Evolutionary conservation across 2,797 vertebrate species (phyloP), one percentile per base, ranked within the genome.

Genomic region (Cossypha polioptera): DNA sequence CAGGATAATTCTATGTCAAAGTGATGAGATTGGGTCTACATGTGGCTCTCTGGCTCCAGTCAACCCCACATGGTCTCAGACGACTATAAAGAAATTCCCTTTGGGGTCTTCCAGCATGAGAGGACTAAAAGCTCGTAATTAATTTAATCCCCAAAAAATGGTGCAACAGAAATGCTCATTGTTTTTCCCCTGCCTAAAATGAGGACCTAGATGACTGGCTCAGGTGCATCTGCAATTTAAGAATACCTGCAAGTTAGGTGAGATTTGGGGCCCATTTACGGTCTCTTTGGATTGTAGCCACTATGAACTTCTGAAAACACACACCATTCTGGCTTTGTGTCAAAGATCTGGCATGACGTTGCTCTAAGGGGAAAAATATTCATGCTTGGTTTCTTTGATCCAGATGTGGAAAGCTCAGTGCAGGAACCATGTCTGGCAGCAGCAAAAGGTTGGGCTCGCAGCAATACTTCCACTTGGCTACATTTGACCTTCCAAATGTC

Each of bases 301-400:
- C 68, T 77, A 19, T 26, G 50, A 80, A 55, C 57, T 83, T 87
- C 35, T 45, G 53, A 29, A 65, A 38, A 36, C 29, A 55, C 20
- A 47, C 31, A 68, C 62, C n/a, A 16, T 55, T 81, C 51, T 78
- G 62, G 31, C 21, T 72, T 45, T 13, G 14, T 81, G 76, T 86
- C 76, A 84, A 90, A 90, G 54, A 68, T 62, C 16, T 90, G 78
- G 62, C 69, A 86, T 83, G 72, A 65, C 1, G 2, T 65, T 83
- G 68, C 88, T 92, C 38, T 69, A 45, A 84, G 54, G 61, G 35
- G 61, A 78, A 81, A 88, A 83, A 29, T 18, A 47, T 50, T 92
- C 65, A 80, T 86, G 92, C 73, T 90, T 75, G 43, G 18, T 57
- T 86, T 93, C 90, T 86, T 81, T 90, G 57, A 90, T 75, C 62